These are phyloP conservation scores for Caenorhabditis sinica DNA, from an alignment of 2,888 invertebrate genomes.

Conservation along the genomic window DNA sequence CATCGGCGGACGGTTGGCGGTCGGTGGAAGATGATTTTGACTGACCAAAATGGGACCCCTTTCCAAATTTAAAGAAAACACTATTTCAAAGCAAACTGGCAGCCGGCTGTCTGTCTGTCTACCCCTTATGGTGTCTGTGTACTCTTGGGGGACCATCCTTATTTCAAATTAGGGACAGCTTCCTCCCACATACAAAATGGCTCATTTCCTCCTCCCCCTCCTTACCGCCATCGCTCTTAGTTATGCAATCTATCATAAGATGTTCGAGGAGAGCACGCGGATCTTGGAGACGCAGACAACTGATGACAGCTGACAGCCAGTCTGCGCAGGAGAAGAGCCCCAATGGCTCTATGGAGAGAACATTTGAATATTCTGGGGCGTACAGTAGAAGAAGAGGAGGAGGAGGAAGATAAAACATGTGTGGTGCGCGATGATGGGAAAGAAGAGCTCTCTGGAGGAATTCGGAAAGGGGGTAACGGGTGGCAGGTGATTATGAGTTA, in stretches of 20 bases:
- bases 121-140: neutral
- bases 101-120: no score
- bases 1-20: no score
- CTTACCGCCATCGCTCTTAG: slow-evolving; percentile 57
- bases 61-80: no score
- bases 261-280: slow-evolving; percentile 31
- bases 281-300: slow-evolving; percentile 37
- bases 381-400: slow-evolving; percentile 4
- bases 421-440: slow-evolving; percentile 49
- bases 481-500: slow-evolving; percentile 64
- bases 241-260: slow-evolving; percentile 64
- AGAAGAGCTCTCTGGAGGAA: slow-evolving; percentile 17
- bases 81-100: no score
- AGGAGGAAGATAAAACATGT: slow-evolving; percentile 36
- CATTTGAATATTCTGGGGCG: slow-evolving; percentile 50
- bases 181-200: slow-evolving; percentile 40
- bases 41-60: no score
- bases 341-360: slow-evolving; percentile 32
- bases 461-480: slow-evolving; percentile 37
- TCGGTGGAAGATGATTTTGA: no score
- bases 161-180: slow-evolving; percentile 41
- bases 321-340: slow-evolving; percentile 50
- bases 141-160: neutral
- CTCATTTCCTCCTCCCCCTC: slow-evolving; percentile 32
- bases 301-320: slow-evolving; percentile 63